phyloP scores from a whole-genome alignment of 2,797 vertebrate genomes.

The Rhinophrynus dorsalis region DNA sequence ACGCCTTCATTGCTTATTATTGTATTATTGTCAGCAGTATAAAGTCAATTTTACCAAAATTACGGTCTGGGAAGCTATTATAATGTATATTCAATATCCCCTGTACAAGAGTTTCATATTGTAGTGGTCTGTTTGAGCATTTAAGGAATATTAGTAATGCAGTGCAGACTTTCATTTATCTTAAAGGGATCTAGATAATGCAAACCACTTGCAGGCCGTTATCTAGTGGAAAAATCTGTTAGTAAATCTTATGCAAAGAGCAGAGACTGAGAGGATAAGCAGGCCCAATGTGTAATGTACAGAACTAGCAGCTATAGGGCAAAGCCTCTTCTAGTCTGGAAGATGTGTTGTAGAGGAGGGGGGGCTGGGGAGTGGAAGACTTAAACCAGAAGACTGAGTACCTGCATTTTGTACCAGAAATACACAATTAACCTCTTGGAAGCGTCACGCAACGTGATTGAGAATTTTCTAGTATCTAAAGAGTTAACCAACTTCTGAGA shows the following conservation, averaged over 20 bases:
- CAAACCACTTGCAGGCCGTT: constrained; percentile 9
- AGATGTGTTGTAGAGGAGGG: constrained; percentile 28
- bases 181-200: neutral
- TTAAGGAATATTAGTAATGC: neutral
- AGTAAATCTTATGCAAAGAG: constrained; percentile 4
- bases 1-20: too few species aligned
- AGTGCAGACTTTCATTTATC: neutral
- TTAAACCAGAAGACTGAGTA: constrained; percentile 6
- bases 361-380: neutral
- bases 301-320: constrained; percentile 5
- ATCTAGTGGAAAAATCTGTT: constrained; percentile 7
- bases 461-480: too few species aligned
- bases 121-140: neutral
- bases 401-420: constrained; percentile 28
- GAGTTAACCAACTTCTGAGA: constrained; percentile 12
- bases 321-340: constrained; percentile 1
- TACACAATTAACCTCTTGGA: too few species aligned
- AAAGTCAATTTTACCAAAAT: too few species aligned
- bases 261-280: neutral
- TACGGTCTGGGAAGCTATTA: neutral
- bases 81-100: neutral
- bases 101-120: neutral
- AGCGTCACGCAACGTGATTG: too few species aligned
- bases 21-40: too few species aligned
- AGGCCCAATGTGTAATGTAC: constrained; percentile 14